Base-by-base conservation (phyloP, 2,888 invertebrate genomes). In the Chloroclystis v-ata region DNA sequence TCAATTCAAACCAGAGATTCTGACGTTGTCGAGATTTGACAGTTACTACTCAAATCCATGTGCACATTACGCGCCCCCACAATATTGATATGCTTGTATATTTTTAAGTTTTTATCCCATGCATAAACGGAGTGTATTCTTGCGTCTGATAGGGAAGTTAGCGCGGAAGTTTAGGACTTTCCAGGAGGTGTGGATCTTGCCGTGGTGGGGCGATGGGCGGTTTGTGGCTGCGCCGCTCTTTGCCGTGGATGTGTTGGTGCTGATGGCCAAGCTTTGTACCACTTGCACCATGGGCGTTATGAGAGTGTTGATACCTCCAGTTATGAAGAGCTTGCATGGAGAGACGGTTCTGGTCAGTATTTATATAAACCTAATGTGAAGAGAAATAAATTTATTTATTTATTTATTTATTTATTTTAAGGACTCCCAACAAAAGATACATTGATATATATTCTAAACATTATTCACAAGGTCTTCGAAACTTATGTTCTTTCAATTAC, bases 141-240 rank as follows among this genome's bases (percentile, higher is more conserved):
- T 78, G 45, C 69, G 81, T 54, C 66, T 67, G 6, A 55, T 86
- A 57, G 75, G 79, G 33, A 54, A 57, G 35, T 56, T 79, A 40
- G 87, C 86, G 28, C 70, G 82, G 41, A 83, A 76, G 58, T 86
- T 84, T 46, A 70, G 87, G 56, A 66, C 72, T 2, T 56, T 81
- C 7, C 82, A 87, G 56, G 87, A 87, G 59, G 70, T 74, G 60
- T 87, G 85, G 82, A 73, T 86, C 28, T 56, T 84, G 28, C 84
- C 86, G 1, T 85, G 83, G 82, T 85, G 85, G 83, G 80, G 78
- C 0, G 75, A 75, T 52, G 82, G 84, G 0, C 72, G 79, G 4
- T 46, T 84, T 43, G 68, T 75, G 0, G 57, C 78, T 7, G 73
- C 74, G 3, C 85, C 85, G 0, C 64, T 84, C 1, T 84, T 80